A percentile compares a stretch with the other conserved stretches of the same genome.
phyloP scores from a whole-genome alignment of 2,888 invertebrate species.

The Brachyptera risi region DNA sequence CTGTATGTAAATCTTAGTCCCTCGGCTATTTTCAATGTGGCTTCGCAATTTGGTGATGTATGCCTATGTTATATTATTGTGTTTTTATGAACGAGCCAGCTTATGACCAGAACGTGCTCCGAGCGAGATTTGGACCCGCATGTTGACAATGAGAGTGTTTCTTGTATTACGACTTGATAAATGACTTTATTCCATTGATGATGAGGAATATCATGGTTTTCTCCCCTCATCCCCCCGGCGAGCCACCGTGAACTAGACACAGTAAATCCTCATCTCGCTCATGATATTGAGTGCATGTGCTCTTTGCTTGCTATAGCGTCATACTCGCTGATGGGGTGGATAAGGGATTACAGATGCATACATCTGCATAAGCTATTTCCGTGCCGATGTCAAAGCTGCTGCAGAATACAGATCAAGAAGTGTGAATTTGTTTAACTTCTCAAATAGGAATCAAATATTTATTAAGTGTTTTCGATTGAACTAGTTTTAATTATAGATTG shows the following conservation, averaged over 20 bases:
- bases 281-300: too few species aligned
- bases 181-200: constrained; percentile 10
- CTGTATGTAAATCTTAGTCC: too few species aligned
- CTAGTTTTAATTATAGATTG: too few species aligned
- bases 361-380: constrained; percentile 13
- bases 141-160: background rate
- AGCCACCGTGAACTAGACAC: too few species aligned
- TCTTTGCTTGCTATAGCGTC: background rate
- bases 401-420: constrained; percentile 13
- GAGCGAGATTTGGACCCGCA: background rate
- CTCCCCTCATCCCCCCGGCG: too few species aligned
- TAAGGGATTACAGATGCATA: background rate
- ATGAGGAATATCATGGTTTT: background rate
- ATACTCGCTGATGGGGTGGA: background rate
- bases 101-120: background rate
- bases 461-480: constrained; percentile 3
- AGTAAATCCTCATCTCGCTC: too few species aligned
- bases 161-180: constrained; percentile 3
- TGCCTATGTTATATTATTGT: too few species aligned
- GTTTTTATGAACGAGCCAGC: too few species aligned
- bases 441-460: constrained; percentile 15
- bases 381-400: constrained; percentile 7
- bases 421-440: constrained; percentile 13
- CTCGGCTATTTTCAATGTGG: too few species aligned
- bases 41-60: too few species aligned